Percentiles rank a stretch among this genome's conserved stretches.
Conservation (phyloP, 2,888 invertebrate species). For the Belgica antarctica region DNA sequence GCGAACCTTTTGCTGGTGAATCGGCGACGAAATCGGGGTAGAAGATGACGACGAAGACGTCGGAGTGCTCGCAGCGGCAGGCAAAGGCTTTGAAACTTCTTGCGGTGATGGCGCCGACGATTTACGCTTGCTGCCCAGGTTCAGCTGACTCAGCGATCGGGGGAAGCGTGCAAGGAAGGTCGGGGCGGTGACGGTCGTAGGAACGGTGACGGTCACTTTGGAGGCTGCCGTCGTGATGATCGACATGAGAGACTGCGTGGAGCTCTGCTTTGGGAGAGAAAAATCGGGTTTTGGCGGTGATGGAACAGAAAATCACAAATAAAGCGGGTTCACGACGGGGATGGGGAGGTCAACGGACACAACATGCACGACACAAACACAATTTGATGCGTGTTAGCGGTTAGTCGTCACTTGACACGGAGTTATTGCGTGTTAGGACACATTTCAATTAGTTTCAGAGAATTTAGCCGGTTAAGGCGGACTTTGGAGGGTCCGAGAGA, state of each 20-base stretch:
- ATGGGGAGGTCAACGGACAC: neutral
- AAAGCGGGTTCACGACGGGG: neutral
- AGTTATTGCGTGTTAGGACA: no score
- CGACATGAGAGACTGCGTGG: conserved; percentile 17
- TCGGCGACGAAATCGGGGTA: conserved; percentile 48
- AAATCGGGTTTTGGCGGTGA: no score
- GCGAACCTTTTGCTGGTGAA: conserved; percentile 49
- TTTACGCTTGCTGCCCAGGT: conserved; percentile 54
- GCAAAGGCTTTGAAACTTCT: conserved; percentile 46
- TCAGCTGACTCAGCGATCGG: conserved; percentile 55
- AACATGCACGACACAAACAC: neutral
- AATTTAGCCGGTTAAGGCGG: no score
- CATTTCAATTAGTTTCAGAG: no score
- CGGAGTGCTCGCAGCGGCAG: conserved; percentile 52
- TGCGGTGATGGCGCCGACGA: conserved; percentile 50
- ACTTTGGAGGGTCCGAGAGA: no score
- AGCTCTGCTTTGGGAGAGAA: conserved; percentile 21
- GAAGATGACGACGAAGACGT: conserved; percentile 55
- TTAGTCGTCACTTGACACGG: no score
- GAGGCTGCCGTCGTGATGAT: conserved; percentile 47
- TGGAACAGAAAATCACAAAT: conserved; percentile 10
- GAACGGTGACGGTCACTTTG: conserved; percentile 27
- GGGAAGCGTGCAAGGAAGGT: conserved; percentile 55
- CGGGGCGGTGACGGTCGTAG: conserved; percentile 49
- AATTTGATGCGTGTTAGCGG: no score